Base-by-base conservation (phyloP, 1,140 invertebrate genomes). In the Heterodera schachtii region DNA sequence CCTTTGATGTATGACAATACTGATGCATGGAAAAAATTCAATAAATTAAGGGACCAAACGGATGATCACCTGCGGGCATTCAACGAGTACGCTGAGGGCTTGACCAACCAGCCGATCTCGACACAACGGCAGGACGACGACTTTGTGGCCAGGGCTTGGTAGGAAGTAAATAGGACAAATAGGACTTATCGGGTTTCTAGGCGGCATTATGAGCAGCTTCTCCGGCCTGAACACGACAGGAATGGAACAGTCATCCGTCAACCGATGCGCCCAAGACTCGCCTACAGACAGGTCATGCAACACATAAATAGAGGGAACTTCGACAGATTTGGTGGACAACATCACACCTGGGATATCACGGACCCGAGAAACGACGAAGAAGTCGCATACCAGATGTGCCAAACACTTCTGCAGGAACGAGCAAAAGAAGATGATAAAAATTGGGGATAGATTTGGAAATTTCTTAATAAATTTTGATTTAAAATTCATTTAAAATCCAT, bases 81-180 rank as follows among this genome's bases (percentile, higher is more conserved):
- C 57, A 16, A 60, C 8, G 57, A 60, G 3, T 60, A 60, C 13
- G 57, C 19, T 3, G 57, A 0, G 4, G 0, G 8, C 9, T 11
- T 16, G 16, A 11, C 4, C 1, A 3, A 60, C 4, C 57, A 60
- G 3, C 57, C 57, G 1, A 11, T 16, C 19, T 11, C 57, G 3
- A 60, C 57, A 1, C 4, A 16, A 16, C 57, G 57, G 0, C 9
- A 16, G 19, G 57, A 60, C 57, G 16, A 60, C 57, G 57, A 60
- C 4, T 60, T 60, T 60, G 57, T 60, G 13, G 3, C 57, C 4
- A 4, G 57, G 19, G 57, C 57, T 6, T 60, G 57, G 57, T 60
- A 13, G 19, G 9, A n/a, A n/a, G n/a, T n/a, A 1, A 4, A 16
- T 16, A 3, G 0, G 0, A 16, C 1, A 4, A 1, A 0, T 60